Base-by-base conservation (phyloP, 2,888 invertebrate species). In the Idaea biselata region DNA sequence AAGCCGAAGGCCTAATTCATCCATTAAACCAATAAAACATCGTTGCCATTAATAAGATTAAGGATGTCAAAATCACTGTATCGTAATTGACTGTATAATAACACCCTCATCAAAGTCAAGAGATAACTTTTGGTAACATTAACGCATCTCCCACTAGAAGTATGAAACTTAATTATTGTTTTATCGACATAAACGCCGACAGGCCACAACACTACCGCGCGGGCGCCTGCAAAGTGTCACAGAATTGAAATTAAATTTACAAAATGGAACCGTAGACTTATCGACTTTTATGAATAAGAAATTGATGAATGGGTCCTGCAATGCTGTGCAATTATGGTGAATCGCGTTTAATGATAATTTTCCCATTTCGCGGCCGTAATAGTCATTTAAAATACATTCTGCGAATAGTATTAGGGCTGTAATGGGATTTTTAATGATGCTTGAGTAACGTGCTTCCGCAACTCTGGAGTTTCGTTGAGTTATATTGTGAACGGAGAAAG, bases 201-300 rank as follows among this genome's bases (percentile, higher is more conserved):
- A 60, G 62, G 63, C 66, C 80, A 25, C 25, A 73, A 66, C 81
- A 70, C 82, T 81, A 78, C n/a, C 16, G 56, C 8, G 44, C 60
- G 68, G 57, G 65, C 55, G 44, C 60, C 68, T 58, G 65, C 55
- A 63, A 70, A 74, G 70, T 79, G 81, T 82, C 82, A 81, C 82
- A 81, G 73, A 79, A 78, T 77, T 77, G 79, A 84, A 87, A 87
- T 87, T 86, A 81, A 87, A 87, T 86, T 86, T 80, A 82, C 85
- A 82, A 88, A 87, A 81, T 85, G 85, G 83, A 81, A 83, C 82
- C 83, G 84, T 86, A 82, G 86, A 88, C 82, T 87, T 87, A 88
- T 87, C 86, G 84, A 83, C 83, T 84, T 82, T 82, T 77, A 77
- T 78, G 81, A 84, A 83, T 85, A 87, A 87, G 84, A 82, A 84